phyloP scores from a whole-genome alignment of 2,797 vertebrate species.

The Rhinophrynus dorsalis region DNA sequence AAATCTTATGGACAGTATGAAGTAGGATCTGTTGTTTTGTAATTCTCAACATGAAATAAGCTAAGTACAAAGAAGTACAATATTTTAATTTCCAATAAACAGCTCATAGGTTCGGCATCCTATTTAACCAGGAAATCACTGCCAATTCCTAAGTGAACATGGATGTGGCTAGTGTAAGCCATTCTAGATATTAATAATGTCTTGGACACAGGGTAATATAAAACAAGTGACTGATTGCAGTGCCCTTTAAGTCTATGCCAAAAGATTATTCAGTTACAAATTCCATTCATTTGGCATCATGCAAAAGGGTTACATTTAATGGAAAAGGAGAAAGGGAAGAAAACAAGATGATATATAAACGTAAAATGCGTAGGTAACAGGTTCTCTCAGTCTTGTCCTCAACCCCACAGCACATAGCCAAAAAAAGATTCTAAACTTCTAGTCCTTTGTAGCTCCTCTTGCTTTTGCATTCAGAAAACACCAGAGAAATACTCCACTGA shows the following conservation, averaged over 20 bases:
- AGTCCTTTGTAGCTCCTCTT: conserved; percentile 19
- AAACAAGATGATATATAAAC: neutral
- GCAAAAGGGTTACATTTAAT: conserved; percentile 16
- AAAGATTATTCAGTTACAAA: conserved; percentile 14
- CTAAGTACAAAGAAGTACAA: no score
- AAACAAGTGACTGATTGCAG: neutral
- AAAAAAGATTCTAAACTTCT: conserved; percentile 19
- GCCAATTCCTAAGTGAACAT: conserved; percentile 11
- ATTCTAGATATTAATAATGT: conserved; percentile 5
- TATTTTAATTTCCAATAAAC: no score
- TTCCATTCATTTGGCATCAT: conserved; percentile 10
- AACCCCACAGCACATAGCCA: conserved; percentile 17
- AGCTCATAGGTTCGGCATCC: no score
- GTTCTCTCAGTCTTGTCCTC: conserved; percentile 9
- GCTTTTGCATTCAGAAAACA: no score
- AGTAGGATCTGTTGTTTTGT: no score
- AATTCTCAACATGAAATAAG: no score
- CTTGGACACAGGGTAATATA: neutral
- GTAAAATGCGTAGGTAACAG: conserved; percentile 14
- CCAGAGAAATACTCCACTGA: conserved; percentile 36
- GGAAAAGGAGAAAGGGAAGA: neutral
- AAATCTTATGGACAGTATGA: no score
- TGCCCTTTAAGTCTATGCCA: neutral
- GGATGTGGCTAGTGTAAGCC: neutral
- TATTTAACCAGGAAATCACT: no score